Base-by-base conservation (phyloP, 37 sponge, comb jelly and placozoan genomes). In the Agelas oroides region DNA sequence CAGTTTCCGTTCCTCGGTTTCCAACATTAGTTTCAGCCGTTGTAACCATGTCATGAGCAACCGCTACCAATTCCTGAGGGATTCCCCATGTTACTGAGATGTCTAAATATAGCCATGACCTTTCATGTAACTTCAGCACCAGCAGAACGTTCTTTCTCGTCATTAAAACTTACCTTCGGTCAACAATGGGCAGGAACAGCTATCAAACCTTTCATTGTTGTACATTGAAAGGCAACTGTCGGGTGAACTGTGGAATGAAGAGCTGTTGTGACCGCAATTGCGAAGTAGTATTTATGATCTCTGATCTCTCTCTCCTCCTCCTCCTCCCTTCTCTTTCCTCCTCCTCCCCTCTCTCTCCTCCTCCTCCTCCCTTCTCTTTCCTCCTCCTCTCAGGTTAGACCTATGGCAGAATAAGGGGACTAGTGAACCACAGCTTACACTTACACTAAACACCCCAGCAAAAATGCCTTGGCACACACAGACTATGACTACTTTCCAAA, bases 401-500 rank as follows among this genome's bases (percentile, higher is more conserved):
- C 40, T 80, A 30, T 88, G 77, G 88, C 76, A 75, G 53, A 62
- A 56, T 40, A 81, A 88, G 59, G 74, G 82, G 82, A 54, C 3
- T 37, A n/a, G 19, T 70, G 24, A 40, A 3, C 71, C 71, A 21
- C 30, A 75, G 46, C 52, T 68, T 20, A 77, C 83, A 1, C 0
- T 31, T 38, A 63, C 58, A 30, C 20, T 88, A 53, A 27, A 76
- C 53, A 76, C 83, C 40, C 71, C 77, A 27, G 83, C 0, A 53
- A 82, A 88, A 36, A n/a, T n/a, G 89, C 46, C 20, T 52, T 88
- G 63, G 20, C 62, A 28, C 35, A 57, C 64, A 75, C 83, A 34
- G 83, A 88, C 71, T 15, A 70, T 12, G 83, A 82, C 77, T 88
- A 77, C 64, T 85, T 56, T 75, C 86, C 71, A n/a, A n/a, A n/a